Evolutionary conservation across 2,888 invertebrate species (phyloP), one percentile per base, ranked within the genome.

Genomic region (Agriopis marginaria): DNA sequence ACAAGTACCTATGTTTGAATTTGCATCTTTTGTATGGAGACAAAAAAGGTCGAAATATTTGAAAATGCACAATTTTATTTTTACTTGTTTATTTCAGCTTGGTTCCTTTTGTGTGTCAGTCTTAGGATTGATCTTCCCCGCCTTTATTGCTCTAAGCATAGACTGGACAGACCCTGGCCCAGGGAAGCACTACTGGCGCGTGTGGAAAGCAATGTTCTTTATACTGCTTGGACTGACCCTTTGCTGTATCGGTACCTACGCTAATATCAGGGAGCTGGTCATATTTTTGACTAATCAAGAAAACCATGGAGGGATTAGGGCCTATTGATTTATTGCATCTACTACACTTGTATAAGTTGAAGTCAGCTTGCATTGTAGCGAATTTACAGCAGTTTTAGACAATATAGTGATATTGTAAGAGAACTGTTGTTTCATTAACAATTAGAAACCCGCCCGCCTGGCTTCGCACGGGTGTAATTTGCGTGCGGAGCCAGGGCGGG

Each of bases 41-140:
- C 2, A 23, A 2, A 42, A 9, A 42, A 42, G 47, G 47, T 11
- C 47, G 47, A 47, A n/a, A 32, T 32, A 5, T 32, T 47, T n/a
- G 2, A 0, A 47, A 11, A 12, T n/a, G 12, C 47, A 47, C n/a
- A n/a, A 11, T 47, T 11, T 23, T 11, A 11, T 47, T 11, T 23
- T 11, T 9, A 7, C 7, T 12, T 7, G 2, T 40, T 11, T 14
- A 42, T 55, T 55, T 55, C 55, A 55, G 55, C 9, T 55, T n/a
- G 55, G 55, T 14, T 40, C 55, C n/a, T 55, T 55, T 55, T 55
- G 14, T 55, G 55, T 55, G 9, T 40, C 55, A 4, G 9, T 55
- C 7, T 40, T 55, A 11, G 40, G 40, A 3, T 40, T 55, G 14
- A 55, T 55, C 10, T 42, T 55, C 14, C 55, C 55, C 14, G 40